phyloP scores from a whole-genome alignment of 2,888 invertebrate genomes.

The Phoronis australis region DNA sequence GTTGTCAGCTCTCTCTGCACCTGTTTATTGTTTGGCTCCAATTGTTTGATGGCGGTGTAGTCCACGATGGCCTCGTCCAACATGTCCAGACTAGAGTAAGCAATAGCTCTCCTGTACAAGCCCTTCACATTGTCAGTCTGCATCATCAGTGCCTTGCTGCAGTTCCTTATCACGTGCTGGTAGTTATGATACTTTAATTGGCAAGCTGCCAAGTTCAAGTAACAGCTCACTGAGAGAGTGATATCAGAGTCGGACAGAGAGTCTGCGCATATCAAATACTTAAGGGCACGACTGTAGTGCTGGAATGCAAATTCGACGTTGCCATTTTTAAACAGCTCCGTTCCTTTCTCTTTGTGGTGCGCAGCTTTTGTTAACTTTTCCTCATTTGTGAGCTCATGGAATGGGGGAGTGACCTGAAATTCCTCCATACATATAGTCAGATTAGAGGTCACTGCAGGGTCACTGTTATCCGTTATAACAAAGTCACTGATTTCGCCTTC shows the following conservation, averaged over 20 bases:
- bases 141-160: conserved; percentile 54
- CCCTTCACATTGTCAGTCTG: conserved; percentile 57
- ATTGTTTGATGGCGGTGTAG: too few relatives aligned
- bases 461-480: neutral
- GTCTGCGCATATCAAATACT: conserved; percentile 60
- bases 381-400: conserved; percentile 16
- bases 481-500: conserved; percentile 20
- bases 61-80: conserved; percentile 45
- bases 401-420: neutral
- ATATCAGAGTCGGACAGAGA: conserved; percentile 11
- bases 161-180: conserved; percentile 64
- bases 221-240: conserved; percentile 54
- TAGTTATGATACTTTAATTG: conserved; percentile 67
- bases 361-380: conserved; percentile 22
- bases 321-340: conserved; percentile 63
- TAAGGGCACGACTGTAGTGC: conserved; percentile 69
- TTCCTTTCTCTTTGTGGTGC: conserved; percentile 49
- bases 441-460: neutral
- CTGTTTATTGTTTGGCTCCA: too few relatives aligned
- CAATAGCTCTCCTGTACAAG: conserved; percentile 56
- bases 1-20: too few relatives aligned
- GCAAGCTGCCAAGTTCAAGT: conserved; percentile 78
- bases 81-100: conserved; percentile 49
- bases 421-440: neutral
- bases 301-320: conserved; percentile 66